Conservation (phyloP, 2,888 invertebrate genomes). For the Apocheima hispidaria region DNA sequence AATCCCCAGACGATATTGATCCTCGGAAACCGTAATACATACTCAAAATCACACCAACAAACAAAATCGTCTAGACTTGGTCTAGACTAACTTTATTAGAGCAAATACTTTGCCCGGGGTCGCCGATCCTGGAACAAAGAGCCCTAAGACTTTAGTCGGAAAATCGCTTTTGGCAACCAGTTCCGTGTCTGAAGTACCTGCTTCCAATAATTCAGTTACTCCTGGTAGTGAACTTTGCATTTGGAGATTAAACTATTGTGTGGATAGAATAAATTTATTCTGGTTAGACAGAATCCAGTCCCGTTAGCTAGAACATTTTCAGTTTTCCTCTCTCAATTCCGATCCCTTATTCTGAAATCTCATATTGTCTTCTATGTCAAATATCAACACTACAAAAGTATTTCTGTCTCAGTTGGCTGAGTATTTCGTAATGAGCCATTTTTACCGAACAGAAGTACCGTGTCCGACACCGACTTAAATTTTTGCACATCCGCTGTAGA, state of each 20-base stretch:
- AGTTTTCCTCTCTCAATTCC: conserved; percentile 20
- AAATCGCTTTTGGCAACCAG: conserved; percentile 15
- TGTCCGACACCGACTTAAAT: conserved; percentile 38
- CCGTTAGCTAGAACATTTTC: conserved; percentile 28
- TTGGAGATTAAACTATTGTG: conserved; percentile 35
- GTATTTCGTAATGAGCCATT: conserved; percentile 40
- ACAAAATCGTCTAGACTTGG: conserved; percentile 72
- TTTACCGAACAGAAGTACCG: conserved; percentile 37
- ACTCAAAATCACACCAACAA: conserved; percentile 48
- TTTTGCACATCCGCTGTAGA: conserved; percentile 51
- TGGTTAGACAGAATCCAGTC: conserved; percentile 30
- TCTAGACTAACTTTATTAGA: conserved; percentile 74
- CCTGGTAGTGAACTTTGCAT: conserved; percentile 30
- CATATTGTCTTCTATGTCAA: conserved; percentile 17
- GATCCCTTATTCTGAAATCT: conserved; percentile 5
- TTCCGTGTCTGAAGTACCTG: conserved; percentile 5
- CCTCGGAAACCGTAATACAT: conserved; percentile 44
- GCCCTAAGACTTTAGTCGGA: conserved; percentile 8
- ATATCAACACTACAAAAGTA: conserved; percentile 11
- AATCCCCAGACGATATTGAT: conserved; percentile 52
- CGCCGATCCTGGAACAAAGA: conserved; percentile 36
- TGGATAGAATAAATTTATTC: conserved; percentile 34
- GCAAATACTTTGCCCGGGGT: conserved; percentile 40
- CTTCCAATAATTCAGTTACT: conserved; percentile 22
- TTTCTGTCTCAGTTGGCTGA: conserved; percentile 33